These are phyloP conservation scores for Chaetodon trifasciatus DNA, from an alignment of 2,797 vertebrate species.

Conservation along the genomic window DNA sequence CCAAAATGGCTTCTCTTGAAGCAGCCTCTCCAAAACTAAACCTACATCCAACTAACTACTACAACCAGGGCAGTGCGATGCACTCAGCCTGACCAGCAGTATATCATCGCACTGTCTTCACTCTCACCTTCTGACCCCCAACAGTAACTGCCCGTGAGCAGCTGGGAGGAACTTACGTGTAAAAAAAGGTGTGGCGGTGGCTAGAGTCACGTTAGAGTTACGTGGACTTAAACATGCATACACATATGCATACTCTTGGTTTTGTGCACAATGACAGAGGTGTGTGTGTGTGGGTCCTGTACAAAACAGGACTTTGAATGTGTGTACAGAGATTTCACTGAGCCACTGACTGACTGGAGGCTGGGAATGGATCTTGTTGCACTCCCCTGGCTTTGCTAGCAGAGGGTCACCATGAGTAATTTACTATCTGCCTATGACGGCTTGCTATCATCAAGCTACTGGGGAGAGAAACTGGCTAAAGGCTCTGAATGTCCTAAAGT, in stretches of 20 bases:
- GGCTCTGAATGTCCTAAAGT: slow-evolving; percentile 30
- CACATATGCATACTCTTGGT: neutral
- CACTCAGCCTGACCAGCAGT: slow-evolving; percentile 27
- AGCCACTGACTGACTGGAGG: slow-evolving; percentile 33
- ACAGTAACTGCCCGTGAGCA: slow-evolving; percentile 33
- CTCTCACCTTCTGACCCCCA: slow-evolving; percentile 45
- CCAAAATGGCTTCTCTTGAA: slow-evolving; percentile 12
- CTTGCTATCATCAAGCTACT: slow-evolving; percentile 40
- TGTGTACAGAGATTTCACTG: slow-evolving; percentile 26
- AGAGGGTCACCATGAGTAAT: slow-evolving; percentile 40
- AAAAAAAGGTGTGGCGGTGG: neutral
- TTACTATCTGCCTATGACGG: slow-evolving; percentile 40
- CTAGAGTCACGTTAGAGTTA: slow-evolving; percentile 62
- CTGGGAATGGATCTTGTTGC: slow-evolving; percentile 4
- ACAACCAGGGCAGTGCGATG: slow-evolving; percentile 37
- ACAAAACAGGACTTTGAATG: slow-evolving; percentile 21
- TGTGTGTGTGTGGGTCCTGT: neutral
- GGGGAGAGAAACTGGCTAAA: slow-evolving; percentile 38
- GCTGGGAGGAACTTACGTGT: slow-evolving; percentile 8
- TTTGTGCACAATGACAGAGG: slow-evolving; percentile 5
- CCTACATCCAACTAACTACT: slow-evolving; percentile 14
- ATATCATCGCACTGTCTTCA: slow-evolving; percentile 33
- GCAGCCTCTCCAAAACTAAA: neutral
- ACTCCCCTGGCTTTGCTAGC: slow-evolving; percentile 17
- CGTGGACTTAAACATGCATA: slow-evolving; percentile 14